Base-by-base conservation (phyloP, 2,888 invertebrate genomes). In the Mesorhabditis spiculigera region DNA sequence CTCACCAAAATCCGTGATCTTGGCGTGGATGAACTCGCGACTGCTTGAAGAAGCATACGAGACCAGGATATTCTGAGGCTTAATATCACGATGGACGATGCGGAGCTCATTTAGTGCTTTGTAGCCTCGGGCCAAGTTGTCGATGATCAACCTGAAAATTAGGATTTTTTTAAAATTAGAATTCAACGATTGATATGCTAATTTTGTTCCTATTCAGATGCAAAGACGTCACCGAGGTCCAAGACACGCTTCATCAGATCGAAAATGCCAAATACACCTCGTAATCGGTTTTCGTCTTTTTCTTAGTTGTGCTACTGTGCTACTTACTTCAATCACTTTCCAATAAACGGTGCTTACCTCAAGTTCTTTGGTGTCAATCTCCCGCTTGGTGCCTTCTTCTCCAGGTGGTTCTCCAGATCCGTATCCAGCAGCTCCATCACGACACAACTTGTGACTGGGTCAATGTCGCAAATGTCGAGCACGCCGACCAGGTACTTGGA, bases 1-100 rank as follows among this genome's bases (percentile, higher is more conserved):
- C 76, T 68, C 16, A 79, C 79, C 79, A 69, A 85, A 85, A 71
- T 85, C 85, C 28, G 85, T 82, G 45, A 85, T 79, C 69, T 84
- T 80, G 41, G 85, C 85, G 45, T 73, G 74, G 4, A 68, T 68
- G 44, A 85, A 75, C 43, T 74, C 64, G n/a, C 66, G 71, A 66
- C 73, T 74, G 42, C 76, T 75, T 61, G 72, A 69, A 16, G 70
- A 71, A 5, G 71, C 63, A 63, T 81, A 80, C 28, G 75, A 71
- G 61, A 84, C 76, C 5, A 85, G 78, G 16, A 85, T 82, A 73
- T 85, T 85, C 72, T 83, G 84, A 13, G 85, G 85, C 70, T 85
- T 85, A 71, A 85, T 83, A 71, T 85, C 85, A 5, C 84, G 73
- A 70, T 85, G 85, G 8, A 85, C 85, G 50, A 85, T 82, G 61